Evolutionary conservation across 2,113 vertebrate species (phyloP), one percentile per base, ranked within the genome.

Genomic region (Chiloscyllium plagiosum): DNA sequence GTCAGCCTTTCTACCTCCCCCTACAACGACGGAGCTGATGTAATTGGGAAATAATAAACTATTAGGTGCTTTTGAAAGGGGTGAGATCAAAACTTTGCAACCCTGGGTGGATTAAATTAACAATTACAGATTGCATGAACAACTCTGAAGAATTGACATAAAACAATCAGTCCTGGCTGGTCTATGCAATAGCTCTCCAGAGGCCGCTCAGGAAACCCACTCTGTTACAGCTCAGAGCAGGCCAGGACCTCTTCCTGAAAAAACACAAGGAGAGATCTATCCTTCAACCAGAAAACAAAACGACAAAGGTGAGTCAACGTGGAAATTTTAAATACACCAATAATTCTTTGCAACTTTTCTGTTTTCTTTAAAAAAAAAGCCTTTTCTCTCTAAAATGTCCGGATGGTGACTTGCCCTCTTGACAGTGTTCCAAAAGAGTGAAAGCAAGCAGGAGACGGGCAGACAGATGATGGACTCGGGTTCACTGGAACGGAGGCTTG

Each of bases 371-470:
- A 61, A 61, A 61, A n/a, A 12, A 61, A 61, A 10, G 56, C 33
- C 22, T 3, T 26, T 47, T 6, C 26, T 15, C 86, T 29, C 50
- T 52, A 29, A 83, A 83, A 83, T 19, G 26, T 33, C 56, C 19
- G 33, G 89, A 37, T 47, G 61, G 61, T 66, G 19, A 66, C 4
- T 8, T 33, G 5, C 6, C 13, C 4, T 93, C 17, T 47, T 37
- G 2, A 66, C 89, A 19, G 33, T 4, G n/a, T 65, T 22, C 33
- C 6, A 1, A 7, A 6, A 33, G 61, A 61, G 13, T 1, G 26
- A 4, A 6, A 66, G 26, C 10, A 15, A 37, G 33, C 0, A 22
- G 0, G 0, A 2, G 0, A 20, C 8, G 89, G n/a, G 42, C 2
- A 50, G 83, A 10, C 10, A 33, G 61, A 17, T 22, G 61, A 66